A percentile compares a stretch with the other conserved stretches of the same genome.
These are phyloP conservation scores for Perca flavescens DNA, from an alignment of 2,113 vertebrate genomes.

Conservation along the genomic window DNA sequence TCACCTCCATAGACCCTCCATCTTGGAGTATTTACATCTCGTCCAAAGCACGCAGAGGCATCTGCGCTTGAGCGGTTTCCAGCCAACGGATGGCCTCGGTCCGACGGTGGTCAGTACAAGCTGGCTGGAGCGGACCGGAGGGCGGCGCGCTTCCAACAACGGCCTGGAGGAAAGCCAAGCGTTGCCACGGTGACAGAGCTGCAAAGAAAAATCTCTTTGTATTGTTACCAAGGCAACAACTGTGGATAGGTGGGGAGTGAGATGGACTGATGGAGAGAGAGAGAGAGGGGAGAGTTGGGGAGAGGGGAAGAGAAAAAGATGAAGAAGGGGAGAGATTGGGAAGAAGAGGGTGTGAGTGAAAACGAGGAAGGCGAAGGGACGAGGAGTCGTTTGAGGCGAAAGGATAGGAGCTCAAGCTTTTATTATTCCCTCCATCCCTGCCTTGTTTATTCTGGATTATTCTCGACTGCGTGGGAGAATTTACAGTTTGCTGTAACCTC, in stretches of 20 bases:
- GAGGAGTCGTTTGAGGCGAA: slow-evolving; percentile 21
- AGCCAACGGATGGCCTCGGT: slow-evolving; percentile 10
- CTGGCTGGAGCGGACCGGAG: slow-evolving; percentile 53
- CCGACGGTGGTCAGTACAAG: slow-evolving; percentile 35
- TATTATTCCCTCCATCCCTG: slow-evolving; percentile 50
- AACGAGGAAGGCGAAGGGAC: slow-evolving; percentile 17
- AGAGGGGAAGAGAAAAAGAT: slow-evolving; percentile 22
- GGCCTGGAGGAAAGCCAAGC: slow-evolving; percentile 80
- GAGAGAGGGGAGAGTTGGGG: background rate
- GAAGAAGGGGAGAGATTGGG: slow-evolving; percentile 2
- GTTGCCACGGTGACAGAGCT: slow-evolving; percentile 82
- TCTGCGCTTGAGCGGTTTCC: slow-evolving; percentile 21
- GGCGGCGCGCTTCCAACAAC: slow-evolving; percentile 66
- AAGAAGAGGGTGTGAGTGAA: background rate
- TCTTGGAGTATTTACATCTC: slow-evolving; percentile 7
- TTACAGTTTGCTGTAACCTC: slow-evolving; percentile 69
- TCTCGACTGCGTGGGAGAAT: slow-evolving; percentile 65
- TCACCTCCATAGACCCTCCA: background rate
- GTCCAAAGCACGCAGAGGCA: slow-evolving; percentile 27
- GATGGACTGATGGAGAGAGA: slow-evolving; percentile 32
- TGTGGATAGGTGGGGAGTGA: slow-evolving; percentile 58
- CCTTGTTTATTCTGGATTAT: slow-evolving; percentile 64
- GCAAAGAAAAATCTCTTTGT: slow-evolving; percentile 81
- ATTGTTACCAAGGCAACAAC: slow-evolving; percentile 85
- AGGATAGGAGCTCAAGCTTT: slow-evolving; percentile 41